These are phyloP conservation scores for Rhinichthys klamathensis DNA, from an alignment of 2,113 vertebrate species.

Conservation along the genomic window DNA sequence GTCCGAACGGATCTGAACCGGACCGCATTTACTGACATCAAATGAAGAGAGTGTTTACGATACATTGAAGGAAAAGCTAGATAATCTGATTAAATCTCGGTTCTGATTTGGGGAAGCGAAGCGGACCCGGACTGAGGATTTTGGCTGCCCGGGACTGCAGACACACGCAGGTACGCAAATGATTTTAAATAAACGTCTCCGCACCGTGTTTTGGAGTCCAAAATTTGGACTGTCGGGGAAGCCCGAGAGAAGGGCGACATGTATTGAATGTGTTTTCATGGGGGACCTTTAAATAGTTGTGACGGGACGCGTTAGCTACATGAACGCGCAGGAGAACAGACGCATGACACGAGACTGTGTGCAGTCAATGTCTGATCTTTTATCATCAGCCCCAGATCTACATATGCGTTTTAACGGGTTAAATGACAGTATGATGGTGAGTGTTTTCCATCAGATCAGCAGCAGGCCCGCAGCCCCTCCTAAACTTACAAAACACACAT, in stretches of 20 bases:
- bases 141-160: conserved; percentile 5
- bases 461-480: conserved; percentile 38
- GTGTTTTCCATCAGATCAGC: conserved; percentile 15
- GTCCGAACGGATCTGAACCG: background rate
- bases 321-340: conserved; percentile 3
- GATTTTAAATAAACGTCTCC: background rate
- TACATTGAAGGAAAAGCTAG: background rate
- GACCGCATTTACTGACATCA: background rate
- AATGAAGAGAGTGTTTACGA: background rate
- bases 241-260: background rate
- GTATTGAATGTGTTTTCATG: background rate
- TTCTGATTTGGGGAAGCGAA: background rate
- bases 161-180: conserved; percentile 27
- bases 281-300: conserved; percentile 24
- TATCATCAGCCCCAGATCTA: background rate
- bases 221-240: background rate
- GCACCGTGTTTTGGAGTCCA: background rate
- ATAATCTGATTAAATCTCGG: background rate
- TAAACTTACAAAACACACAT: conserved; percentile 20
- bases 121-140: conserved; percentile 13
- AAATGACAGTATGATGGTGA: conserved; percentile 1
- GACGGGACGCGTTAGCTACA: conserved; percentile 24
- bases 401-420: background rate
- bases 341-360: background rate
- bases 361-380: conserved; percentile 8